Percentiles rank a stretch among this genome's conserved stretches.
Evolutionary conservation across 2,113 vertebrate species (phyloP).

Genomic region (Notarius lentiginosus): DNA sequence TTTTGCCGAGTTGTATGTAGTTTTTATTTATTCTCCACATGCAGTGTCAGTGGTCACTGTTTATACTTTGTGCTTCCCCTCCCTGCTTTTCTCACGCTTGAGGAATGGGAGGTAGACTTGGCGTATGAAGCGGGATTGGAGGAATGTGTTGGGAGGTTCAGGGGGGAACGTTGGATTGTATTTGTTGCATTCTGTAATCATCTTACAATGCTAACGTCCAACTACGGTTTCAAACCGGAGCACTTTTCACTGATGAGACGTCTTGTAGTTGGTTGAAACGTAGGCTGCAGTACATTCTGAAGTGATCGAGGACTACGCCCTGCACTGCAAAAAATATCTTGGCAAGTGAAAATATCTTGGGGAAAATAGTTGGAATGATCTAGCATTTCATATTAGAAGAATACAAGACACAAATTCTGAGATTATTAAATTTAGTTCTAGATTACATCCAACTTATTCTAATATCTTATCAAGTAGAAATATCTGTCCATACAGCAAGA

Average conservation of each 20-base stretch:
- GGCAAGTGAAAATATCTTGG: too few relatives aligned
- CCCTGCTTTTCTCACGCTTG: not conserved
- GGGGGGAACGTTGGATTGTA: constrained; percentile 6
- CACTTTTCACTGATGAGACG: not conserved
- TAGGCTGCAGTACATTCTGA: not conserved
- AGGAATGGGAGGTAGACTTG: constrained; percentile 5
- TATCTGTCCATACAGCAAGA: too few relatives aligned
- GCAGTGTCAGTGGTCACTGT: not conserved
- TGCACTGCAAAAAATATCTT: too few relatives aligned
- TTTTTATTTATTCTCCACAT: constrained; percentile 5
- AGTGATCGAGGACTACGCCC: not conserved
- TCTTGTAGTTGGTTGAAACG: not conserved
- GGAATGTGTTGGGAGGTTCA: constrained; percentile 35
- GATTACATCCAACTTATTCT: too few relatives aligned
- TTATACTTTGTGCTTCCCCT: constrained; percentile 4
- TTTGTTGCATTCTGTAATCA: constrained; percentile 13
- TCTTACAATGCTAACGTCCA: not conserved
- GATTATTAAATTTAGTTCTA: too few relatives aligned
- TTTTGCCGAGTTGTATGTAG: not conserved
- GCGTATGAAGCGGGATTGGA: constrained; percentile 6
- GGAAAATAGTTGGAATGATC: too few relatives aligned
- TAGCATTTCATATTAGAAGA: too few relatives aligned
- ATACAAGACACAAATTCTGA: too few relatives aligned
- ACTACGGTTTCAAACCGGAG: not conserved
- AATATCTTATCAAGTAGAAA: too few relatives aligned